Evolutionary conservation across 2,113 vertebrate species (phyloP).

Genomic region (Rhipidura dahli): DNA sequence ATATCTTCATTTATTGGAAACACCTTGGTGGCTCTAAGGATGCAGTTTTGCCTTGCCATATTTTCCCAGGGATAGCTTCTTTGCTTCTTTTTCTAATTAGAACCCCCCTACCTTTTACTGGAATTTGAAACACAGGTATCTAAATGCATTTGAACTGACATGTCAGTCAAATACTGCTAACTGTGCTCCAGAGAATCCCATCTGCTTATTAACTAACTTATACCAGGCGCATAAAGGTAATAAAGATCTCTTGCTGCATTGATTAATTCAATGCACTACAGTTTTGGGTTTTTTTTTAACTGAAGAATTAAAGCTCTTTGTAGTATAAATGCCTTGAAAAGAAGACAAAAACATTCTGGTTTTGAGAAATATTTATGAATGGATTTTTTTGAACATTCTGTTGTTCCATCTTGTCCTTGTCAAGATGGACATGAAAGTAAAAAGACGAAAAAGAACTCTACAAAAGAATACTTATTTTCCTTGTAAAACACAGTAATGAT

Average conservation of each 20-base stretch:
- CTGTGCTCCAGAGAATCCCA: neutral
- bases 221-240: neutral
- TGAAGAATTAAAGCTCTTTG: neutral
- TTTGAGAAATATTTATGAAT: neutral
- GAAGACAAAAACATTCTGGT: neutral
- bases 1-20: neutral
- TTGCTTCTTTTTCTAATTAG: neutral
- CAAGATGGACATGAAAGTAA: neutral
- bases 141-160: neutral
- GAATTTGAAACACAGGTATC: neutral
- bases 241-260: neutral
- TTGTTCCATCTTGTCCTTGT: neutral
- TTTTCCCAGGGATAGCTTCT: neutral
- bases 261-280: neutral
- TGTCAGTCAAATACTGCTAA: neutral
- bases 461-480: neutral
- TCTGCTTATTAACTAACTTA: neutral
- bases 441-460: neutral
- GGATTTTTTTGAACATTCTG: neutral
- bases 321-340: neutral
- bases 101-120: neutral
- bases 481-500: neutral
- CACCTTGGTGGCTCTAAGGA: neutral
- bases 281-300: neutral
- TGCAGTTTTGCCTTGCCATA: neutral